Conservation (phyloP, 1,140 invertebrate species). For the Vanessa atalanta region DNA sequence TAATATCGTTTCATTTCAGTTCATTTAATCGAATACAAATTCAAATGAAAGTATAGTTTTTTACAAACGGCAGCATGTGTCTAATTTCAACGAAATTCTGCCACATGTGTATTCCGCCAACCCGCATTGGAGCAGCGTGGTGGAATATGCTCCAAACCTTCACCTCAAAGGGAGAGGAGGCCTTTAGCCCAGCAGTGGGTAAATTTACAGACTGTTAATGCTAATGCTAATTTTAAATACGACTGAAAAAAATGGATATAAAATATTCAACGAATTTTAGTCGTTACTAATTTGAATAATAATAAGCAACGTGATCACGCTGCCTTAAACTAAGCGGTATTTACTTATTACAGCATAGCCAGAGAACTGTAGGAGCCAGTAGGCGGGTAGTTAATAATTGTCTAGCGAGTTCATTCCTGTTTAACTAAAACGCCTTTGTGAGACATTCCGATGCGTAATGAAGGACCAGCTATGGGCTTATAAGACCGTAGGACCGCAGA, state of each 20-base stretch:
- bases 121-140: no score
- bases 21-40: neutral
- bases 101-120: no score
- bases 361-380: constrained; percentile 1
- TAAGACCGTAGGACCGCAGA: constrained; percentile 13
- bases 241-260: no score
- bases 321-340: neutral
- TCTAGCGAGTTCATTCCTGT: constrained; percentile 14
- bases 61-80: neutral
- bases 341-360: constrained; percentile 3
- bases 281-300: neutral
- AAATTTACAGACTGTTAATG: no score
- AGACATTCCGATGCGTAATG: constrained; percentile 18
- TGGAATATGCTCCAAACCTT: no score
- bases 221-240: no score
- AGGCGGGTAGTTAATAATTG: constrained; percentile 8
- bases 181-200: no score
- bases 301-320: neutral
- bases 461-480: constrained; percentile 20
- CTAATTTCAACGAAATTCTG: no score
- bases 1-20: neutral
- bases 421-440: constrained; percentile 14
- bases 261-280: no score
- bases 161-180: no score
- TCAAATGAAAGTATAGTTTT: neutral